Evolutionary conservation across 2,888 invertebrate species (phyloP).

Genomic region (Agrotis exclamationis): DNA sequence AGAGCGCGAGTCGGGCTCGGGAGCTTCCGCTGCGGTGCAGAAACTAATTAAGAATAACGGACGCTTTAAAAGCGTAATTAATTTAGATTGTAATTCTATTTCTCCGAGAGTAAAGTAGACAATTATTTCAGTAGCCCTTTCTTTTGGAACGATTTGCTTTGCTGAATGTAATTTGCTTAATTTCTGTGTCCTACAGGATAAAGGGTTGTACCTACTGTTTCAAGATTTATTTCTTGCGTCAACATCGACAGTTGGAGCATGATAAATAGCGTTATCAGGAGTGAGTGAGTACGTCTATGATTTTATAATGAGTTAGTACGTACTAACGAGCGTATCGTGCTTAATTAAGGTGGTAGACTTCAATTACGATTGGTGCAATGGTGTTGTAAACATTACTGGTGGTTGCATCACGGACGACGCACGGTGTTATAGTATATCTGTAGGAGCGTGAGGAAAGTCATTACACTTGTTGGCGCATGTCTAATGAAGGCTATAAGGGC

Average conservation of each 20-base stretch:
- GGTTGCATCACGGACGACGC: constrained; percentile 42
- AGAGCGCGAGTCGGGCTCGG: constrained; percentile 85
- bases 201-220: constrained; percentile 76
- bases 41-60: constrained; percentile 92
- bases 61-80: constrained; percentile 91
- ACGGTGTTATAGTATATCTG: constrained; percentile 31
- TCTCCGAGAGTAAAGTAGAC: constrained; percentile 90
- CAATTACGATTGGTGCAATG: constrained; percentile 66
- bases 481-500: constrained; percentile 79
- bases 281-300: constrained; percentile 54
- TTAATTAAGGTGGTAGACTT: constrained; percentile 63
- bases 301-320: constrained; percentile 62
- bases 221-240: constrained; percentile 68
- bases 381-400: constrained; percentile 55
- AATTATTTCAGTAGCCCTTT: constrained; percentile 91
- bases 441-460: constrained; percentile 76
- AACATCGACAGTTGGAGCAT: constrained; percentile 51
- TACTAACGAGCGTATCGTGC: constrained; percentile 69
- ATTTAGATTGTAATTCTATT: constrained; percentile 92
- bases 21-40: constrained; percentile 91
- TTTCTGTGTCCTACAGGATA: constrained; percentile 86
- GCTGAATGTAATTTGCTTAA: constrained; percentile 89
- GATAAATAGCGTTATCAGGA: constrained; percentile 48
- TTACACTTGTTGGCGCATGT: constrained; percentile 78
- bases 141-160: constrained; percentile 89